phyloP scores from a whole-genome alignment of 2,797 vertebrate species.

The Hydrophis major region DNA sequence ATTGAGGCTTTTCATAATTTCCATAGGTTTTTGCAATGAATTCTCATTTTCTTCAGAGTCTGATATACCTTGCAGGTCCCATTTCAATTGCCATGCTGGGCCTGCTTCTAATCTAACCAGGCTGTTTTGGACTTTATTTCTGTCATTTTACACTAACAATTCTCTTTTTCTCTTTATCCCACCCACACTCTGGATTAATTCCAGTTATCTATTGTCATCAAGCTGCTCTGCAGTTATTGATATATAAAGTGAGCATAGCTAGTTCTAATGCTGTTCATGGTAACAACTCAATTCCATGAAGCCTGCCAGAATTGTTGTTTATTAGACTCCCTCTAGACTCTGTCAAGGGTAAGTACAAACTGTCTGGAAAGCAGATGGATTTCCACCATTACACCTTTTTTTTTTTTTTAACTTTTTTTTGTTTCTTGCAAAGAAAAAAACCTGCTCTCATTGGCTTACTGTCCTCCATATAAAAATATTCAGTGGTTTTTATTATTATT shows the following conservation, averaged over 20 bases:
- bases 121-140: slow-evolving; percentile 10
- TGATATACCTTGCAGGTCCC: neutral
- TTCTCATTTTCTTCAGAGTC: neutral
- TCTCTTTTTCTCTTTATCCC: neutral
- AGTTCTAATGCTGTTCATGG: slow-evolving; percentile 33
- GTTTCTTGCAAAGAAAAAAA: neutral
- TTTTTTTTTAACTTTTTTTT: neutral
- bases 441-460: neutral
- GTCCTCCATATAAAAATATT: neutral
- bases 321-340: slow-evolving; percentile 3
- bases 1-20: neutral
- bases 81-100: neutral
- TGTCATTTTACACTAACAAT: slow-evolving; percentile 30
- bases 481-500: neutral
- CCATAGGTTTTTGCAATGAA: neutral
- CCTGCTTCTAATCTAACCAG: slow-evolving; percentile 15
- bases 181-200: slow-evolving; percentile 31
- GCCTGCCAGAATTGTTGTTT: neutral
- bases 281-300: slow-evolving; percentile 37
- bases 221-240: slow-evolving; percentile 43
- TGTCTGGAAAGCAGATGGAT: slow-evolving; percentile 11
- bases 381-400: neutral
- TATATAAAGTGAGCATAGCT: slow-evolving; percentile 46
- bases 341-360: slow-evolving; percentile 6
- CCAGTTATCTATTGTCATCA: slow-evolving; percentile 27